phyloP scores from a whole-genome alignment of 2,888 invertebrate genomes.

The Epinotia demarniana region DNA sequence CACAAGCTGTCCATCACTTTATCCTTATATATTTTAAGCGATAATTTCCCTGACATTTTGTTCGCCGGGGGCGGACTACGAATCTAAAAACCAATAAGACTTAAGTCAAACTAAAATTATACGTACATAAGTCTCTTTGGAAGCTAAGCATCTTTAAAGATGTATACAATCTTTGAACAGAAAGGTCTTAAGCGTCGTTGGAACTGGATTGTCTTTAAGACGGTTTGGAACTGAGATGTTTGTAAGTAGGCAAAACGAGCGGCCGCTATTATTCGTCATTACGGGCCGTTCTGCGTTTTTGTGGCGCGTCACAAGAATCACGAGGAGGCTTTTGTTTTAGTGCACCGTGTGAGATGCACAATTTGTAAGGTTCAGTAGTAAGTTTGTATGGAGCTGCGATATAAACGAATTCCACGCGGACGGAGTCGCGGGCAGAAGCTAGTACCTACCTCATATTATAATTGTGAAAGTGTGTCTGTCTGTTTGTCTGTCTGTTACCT shows the following conservation, averaged over 20 bases:
- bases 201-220: background rate
- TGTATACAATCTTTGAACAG: background rate
- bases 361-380: background rate
- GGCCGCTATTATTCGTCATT: conserved; percentile 45
- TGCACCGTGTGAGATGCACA: background rate
- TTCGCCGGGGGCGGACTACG: conserved; percentile 19
- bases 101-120: background rate
- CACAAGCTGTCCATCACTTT: conserved; percentile 32
- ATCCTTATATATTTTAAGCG: conserved; percentile 35
- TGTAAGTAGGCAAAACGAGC: conserved; percentile 24
- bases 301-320: conserved; percentile 15
- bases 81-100: background rate
- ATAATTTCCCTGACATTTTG: conserved; percentile 37
- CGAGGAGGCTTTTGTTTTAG: conserved; percentile 23
- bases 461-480: too few relatives aligned
- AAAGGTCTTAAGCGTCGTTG: background rate
- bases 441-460: too few relatives aligned
- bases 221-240: background rate
- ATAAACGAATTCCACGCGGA: too few relatives aligned
- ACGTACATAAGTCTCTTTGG: background rate
- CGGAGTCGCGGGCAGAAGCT: too few relatives aligned
- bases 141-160: background rate
- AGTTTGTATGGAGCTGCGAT: too few relatives aligned
- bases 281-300: conserved; percentile 45
- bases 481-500: too few relatives aligned